Evolutionary conservation across 2,888 invertebrate genomes (phyloP).

Genomic region (Octodonta nipae): DNA sequence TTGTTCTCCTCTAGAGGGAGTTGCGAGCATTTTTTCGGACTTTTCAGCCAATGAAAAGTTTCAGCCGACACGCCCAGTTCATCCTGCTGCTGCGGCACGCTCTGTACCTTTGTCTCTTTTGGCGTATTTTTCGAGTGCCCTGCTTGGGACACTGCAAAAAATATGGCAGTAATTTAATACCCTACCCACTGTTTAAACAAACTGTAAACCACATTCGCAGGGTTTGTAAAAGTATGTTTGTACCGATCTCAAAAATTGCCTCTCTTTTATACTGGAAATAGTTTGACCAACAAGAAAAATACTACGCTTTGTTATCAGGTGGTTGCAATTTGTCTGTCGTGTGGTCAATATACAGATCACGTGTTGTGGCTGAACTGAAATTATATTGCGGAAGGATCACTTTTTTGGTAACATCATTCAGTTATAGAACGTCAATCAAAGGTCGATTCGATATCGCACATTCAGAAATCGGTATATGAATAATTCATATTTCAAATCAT

Average conservation of each 20-base stretch:
- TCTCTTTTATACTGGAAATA: conserved; percentile 21
- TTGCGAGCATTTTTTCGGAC: conserved; percentile 30
- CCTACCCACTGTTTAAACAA: conserved; percentile 33
- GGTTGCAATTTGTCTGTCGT: no score
- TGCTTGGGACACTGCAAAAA: conserved; percentile 34
- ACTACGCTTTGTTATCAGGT: no score
- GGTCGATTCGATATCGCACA: no score
- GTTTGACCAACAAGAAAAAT: conserved; percentile 23
- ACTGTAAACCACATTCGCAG: conserved; percentile 31
- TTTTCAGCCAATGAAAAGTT: conserved; percentile 36
- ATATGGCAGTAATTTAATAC: conserved; percentile 36
- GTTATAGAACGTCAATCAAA: no score
- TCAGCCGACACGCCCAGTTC: conserved; percentile 28
- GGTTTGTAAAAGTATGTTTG: conserved; percentile 21
- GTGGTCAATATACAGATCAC: no score
- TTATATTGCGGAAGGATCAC: no score
- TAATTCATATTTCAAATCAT: no score
- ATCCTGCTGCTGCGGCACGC: conserved; percentile 26
- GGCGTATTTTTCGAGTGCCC: conserved; percentile 25
- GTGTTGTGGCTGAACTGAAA: no score
- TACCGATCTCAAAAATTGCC: conserved; percentile 25
- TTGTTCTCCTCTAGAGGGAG: conserved; percentile 33
- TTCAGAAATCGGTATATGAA: no score
- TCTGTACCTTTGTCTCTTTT: conserved; percentile 29
- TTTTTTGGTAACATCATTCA: no score